Conservation (phyloP, 2,888 invertebrate species). For the Patella pellucida region DNA sequence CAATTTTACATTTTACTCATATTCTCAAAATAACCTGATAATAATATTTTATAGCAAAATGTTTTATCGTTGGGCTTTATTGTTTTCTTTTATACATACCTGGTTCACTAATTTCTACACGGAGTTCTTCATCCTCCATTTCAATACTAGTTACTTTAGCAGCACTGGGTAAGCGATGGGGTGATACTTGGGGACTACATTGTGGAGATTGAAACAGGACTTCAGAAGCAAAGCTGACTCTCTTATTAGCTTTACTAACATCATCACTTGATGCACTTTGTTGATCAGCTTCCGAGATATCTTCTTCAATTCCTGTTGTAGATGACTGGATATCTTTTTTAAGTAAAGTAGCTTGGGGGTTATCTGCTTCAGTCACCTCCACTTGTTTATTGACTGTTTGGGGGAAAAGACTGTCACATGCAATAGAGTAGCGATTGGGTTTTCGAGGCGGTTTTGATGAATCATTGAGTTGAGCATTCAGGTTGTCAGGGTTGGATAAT, state of each 20-base stretch:
- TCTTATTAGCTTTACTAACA: conserved; percentile 43
- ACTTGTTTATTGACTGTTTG: conserved; percentile 36
- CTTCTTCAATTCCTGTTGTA: background rate
- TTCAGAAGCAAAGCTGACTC: conserved; percentile 69
- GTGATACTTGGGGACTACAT: conserved; percentile 53
- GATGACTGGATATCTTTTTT: conserved; percentile 25
- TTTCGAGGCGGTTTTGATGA: conserved; percentile 44
- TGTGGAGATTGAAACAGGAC: conserved; percentile 66
- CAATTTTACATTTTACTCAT: too few species aligned
- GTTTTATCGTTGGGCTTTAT: too few species aligned
- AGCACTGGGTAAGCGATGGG: conserved; percentile 24
- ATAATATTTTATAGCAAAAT: too few species aligned
- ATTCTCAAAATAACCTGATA: too few species aligned
- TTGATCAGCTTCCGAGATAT: background rate
- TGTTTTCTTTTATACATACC: background rate
- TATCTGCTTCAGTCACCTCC: conserved; percentile 30
- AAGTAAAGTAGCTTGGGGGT: conserved; percentile 42
- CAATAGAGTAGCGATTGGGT: conserved; percentile 58
- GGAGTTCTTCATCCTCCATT: conserved; percentile 4
- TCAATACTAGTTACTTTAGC: conserved; percentile 3
- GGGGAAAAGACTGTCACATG: conserved; percentile 59
- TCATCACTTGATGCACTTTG: conserved; percentile 24
- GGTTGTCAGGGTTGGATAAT: conserved; percentile 44
- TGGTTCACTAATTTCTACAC: conserved; percentile 7
- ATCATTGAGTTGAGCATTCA: conserved; percentile 25